Percentiles rank a stretch among this genome's conserved stretches.
These are phyloP conservation scores for Gobius niger DNA, from an alignment of 2,113 vertebrate genomes.

Conservation along the genomic window DNA sequence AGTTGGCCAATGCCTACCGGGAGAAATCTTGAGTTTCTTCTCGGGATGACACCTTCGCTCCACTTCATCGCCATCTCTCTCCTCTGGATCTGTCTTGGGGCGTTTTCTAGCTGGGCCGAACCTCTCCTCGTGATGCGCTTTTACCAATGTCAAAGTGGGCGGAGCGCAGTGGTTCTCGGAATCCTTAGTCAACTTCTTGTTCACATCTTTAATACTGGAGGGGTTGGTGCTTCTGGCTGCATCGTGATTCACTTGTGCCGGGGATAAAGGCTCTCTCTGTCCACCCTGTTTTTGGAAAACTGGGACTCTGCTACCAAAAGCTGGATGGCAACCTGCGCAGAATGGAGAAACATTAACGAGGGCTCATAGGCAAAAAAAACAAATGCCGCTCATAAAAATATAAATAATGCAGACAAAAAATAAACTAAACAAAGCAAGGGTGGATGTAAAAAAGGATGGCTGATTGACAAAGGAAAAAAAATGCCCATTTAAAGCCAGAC, in stretches of 20 bases:
- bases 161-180: conserved; percentile 45
- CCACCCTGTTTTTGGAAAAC: conserved; percentile 69
- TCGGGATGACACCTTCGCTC: conserved; percentile 50
- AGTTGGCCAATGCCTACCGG: conserved; percentile 46
- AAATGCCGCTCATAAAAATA: conserved; percentile 20
- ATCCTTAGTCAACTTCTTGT: conserved; percentile 42
- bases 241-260: conserved; percentile 37
- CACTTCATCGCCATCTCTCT: conserved; percentile 52
- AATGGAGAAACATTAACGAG: conserved; percentile 2
- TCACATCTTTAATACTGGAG: conserved; percentile 34
- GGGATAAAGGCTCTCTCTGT: conserved; percentile 50
- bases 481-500: conserved; percentile 68
- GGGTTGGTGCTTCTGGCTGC: conserved; percentile 16
- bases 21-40: conserved; percentile 56
- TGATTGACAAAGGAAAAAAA: conserved; percentile 45
- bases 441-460: conserved; percentile 11
- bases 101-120: conserved; percentile 82
- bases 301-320: conserved; percentile 65
- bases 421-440: conserved; percentile 28
- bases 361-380: conserved; percentile 16
- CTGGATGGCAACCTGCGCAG: conserved; percentile 57
- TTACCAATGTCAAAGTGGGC: conserved; percentile 40
- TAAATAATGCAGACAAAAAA: neutral
- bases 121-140: conserved; percentile 57
- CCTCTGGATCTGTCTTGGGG: conserved; percentile 73